A percentile compares a stretch with the other conserved stretches of the same genome.
Evolutionary conservation across 2,797 vertebrate genomes (phyloP).

Genomic region (Harpagifer antarcticus): DNA sequence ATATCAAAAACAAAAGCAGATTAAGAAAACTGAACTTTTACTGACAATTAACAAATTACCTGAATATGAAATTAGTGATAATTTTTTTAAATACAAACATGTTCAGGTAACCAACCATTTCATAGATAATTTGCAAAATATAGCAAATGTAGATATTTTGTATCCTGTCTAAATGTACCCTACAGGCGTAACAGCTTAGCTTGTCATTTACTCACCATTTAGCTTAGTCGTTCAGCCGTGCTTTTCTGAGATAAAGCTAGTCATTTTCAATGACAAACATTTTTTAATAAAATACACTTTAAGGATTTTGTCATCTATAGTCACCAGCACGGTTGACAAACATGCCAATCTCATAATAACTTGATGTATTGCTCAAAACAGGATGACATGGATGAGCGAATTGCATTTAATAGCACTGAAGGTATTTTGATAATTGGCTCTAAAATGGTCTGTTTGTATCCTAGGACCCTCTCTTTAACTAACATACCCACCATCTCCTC

Average conservation of each 20-base stretch:
- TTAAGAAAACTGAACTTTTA: not conserved
- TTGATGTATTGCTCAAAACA: not conserved
- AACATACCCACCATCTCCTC: constrained; percentile 59
- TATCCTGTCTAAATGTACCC: constrained; percentile 25
- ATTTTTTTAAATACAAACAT: too few species aligned
- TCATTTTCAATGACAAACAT: not conserved
- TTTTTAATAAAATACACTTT: not conserved
- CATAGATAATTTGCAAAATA: not conserved
- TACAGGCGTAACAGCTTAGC: constrained; percentile 39
- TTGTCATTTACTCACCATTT: constrained; percentile 31
- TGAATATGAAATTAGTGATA: too few species aligned
- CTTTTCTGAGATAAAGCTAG: constrained; percentile 36
- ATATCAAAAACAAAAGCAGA: not conserved
- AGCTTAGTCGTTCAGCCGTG: constrained; percentile 25
- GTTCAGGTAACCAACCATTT: not conserved
- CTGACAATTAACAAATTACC: too few species aligned
- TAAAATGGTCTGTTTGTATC: constrained; percentile 18
- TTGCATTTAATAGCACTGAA: not conserved
- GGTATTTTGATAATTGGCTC: not conserved
- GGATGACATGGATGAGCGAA: not conserved
- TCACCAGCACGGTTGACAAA: constrained; percentile 18
- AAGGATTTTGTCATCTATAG: constrained; percentile 1
- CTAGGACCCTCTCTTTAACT: constrained; percentile 78
- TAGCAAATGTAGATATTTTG: not conserved
- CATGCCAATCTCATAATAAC: not conserved